phyloP scores from a whole-genome alignment of 2,113 vertebrate genomes.

The Urocitellus parryii region DNA sequence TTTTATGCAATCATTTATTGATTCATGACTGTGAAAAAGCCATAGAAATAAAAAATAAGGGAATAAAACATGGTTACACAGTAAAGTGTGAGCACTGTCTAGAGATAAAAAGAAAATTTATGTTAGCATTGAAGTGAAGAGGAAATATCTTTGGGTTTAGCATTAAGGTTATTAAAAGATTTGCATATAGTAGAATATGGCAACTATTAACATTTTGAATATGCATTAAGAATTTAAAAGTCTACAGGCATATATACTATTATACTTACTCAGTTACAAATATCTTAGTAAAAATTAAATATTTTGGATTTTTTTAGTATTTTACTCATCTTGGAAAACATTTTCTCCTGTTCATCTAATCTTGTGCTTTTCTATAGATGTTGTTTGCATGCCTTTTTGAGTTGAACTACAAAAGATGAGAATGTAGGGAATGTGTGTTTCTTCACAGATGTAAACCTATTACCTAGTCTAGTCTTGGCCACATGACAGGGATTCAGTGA shows the following conservation, averaged over 20 bases:
- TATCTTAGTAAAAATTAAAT: neutral
- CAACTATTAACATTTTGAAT: neutral
- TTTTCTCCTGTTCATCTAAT: neutral
- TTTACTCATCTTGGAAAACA: neutral
- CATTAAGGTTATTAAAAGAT: conserved; percentile 34
- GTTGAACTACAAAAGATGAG: neutral
- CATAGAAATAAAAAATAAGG: conserved; percentile 61
- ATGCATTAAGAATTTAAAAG: neutral
- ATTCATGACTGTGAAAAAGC: conserved; percentile 58
- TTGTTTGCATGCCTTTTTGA: neutral
- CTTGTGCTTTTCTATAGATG: neutral
- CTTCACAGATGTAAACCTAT: neutral
- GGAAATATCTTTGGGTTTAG: conserved; percentile 41
- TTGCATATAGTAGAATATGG: conserved; percentile 48
- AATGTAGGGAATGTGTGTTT: neutral
- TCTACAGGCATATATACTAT: neutral
- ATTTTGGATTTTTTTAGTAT: neutral
- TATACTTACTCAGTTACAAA: neutral
- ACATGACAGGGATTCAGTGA: neutral
- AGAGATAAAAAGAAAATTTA: conserved; percentile 68
- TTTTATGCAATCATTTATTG: conserved; percentile 18
- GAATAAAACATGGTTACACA: conserved; percentile 67
- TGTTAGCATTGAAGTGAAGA: conserved; percentile 63
- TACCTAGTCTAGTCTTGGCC: neutral
- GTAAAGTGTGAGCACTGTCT: conserved; percentile 48